Base-by-base conservation (phyloP, 2,797 vertebrate genomes). In the Phyllotis vaccarum region DNA sequence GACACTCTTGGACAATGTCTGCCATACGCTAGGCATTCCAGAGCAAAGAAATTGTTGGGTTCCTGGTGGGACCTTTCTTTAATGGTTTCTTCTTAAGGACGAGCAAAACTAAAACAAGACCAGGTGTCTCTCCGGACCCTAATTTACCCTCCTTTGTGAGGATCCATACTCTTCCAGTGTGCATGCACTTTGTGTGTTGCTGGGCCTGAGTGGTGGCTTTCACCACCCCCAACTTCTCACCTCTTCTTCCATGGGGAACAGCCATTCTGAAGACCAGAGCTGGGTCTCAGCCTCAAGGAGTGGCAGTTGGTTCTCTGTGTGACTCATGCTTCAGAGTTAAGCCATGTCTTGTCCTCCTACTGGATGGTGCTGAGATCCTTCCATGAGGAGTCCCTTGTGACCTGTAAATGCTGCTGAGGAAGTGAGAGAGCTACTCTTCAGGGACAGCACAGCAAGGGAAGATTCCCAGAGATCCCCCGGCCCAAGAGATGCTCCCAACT, bases 371-470 rank as follows among this genome's bases (percentile, higher is more conserved):
- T 37, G 27, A 40, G 70, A 8, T 54, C 52, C 29, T 72, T 94
- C 72, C 5, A 3, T 4, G 74, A 86, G 79, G 64, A 58, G 3
- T 24, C 46, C 2, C 13, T 5, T 21, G 27, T 40, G 82, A 31
- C 52, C 22, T 62, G 14, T 75, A 91, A 46, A 75, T 10, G 22
- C 80, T 9, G 6, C 0, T 22, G 4, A 27, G 0, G 43, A 92
- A 66, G 4, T 22, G 34, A 72, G 46, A 82, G 8, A 17, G 8
- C 70, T 27, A 5, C 10, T 66, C 5, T 58, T 5, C 22, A 86
- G 62, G n/a, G 83, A 80, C 17, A 62, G 86, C 5, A 3, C n/a
- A 40, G 37, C 31, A 0, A 0, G 8, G 92, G 5, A 80, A 22
- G 91, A 40, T 6, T 9, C 74, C 94, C 60, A 12, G 78, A 12